These are phyloP conservation scores for Daktulosphaira vitifoliae DNA, from an alignment of 1,140 invertebrate genomes.

Conservation along the genomic window DNA sequence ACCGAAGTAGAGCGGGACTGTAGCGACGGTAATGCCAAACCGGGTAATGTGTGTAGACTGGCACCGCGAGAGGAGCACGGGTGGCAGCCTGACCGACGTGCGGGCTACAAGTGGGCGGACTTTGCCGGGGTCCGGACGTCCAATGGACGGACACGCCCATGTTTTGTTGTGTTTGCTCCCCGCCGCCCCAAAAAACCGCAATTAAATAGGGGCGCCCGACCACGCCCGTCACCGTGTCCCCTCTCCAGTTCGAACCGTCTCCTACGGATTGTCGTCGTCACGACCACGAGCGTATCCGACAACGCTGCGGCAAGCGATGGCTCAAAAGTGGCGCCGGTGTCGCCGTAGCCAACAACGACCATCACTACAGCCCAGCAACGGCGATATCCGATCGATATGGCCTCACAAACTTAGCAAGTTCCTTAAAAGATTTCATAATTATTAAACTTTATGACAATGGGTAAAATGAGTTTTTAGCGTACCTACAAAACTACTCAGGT, in stretches of 20 bases:
- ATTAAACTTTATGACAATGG: too few species aligned
- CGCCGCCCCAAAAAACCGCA: constrained; percentile 14
- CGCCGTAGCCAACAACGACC: too few species aligned
- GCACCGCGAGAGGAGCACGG: not conserved
- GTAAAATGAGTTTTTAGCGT: too few species aligned
- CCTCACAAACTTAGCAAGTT: too few species aligned
- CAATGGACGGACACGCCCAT: constrained; percentile 26
- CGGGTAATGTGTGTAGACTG: constrained; percentile 18
- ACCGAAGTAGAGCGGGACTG: not conserved
- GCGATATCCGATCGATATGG: too few species aligned
- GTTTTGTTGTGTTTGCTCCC: constrained; percentile 4
- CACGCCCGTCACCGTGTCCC: constrained; percentile 8
- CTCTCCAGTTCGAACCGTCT: not conserved
- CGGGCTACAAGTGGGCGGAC: constrained; percentile 23
- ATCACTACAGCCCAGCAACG: too few species aligned
- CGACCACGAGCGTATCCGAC: not conserved
- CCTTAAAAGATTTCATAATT: too few species aligned
- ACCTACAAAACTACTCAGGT: too few species aligned
- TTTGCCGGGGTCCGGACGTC: not conserved
- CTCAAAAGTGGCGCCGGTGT: constrained; percentile 12
- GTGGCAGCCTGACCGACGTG: not conserved
- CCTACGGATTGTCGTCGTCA: not conserved
- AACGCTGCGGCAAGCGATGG: not conserved
- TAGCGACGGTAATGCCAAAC: not conserved
- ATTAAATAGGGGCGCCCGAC: constrained; percentile 29